Evolutionary conservation across 2,113 vertebrate species (phyloP), one percentile per base, ranked within the genome.

Genomic region (Delphinapterus leucas): DNA sequence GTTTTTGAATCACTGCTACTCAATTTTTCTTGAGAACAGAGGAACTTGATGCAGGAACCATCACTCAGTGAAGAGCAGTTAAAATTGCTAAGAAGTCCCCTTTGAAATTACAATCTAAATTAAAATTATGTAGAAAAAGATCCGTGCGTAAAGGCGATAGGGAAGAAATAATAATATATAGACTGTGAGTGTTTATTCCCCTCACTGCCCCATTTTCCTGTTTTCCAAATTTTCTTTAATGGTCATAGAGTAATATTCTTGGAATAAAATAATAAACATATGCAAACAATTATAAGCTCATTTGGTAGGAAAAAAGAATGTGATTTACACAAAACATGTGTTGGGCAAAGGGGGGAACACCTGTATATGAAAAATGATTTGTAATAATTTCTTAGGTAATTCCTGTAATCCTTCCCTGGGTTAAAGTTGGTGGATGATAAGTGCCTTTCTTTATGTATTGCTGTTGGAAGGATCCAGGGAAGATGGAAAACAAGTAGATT

Each of bases 201-300:
- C 84, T 96, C 58, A 68, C 18, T 87, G 73, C 25, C 36, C 5
- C 36, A 36, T 82, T 83, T 97, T 95, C 80, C 79, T 91, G 31
- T 86, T 93, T 95, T 90, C 60, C n/a, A 74, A 86, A 80, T 86
- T 88, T 84, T 96, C 92, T 70, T 93, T 95, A 93, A 97, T 92
- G 82, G 68, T 31, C n/a, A 36, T 61, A 14, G 85, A 97, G 63
- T 93, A 90, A 92, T 95, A 93, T 76, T 93, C 47, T 96, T 90
- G 70, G 82, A 97, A 81, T 95, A 82, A 97, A 96, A 95, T 96
- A 96, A 93, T 96, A 97, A 97, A 47, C 93, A 93, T 76, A 84
- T 97, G 96, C 80, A 93, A 96, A 36, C 87, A 93, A 97, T 97
- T 96, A 97, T 92, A 97, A 97, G 49, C 84, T 97, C 87, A 96